Conservation (phyloP, 2,888 invertebrate genomes). For the Blastobasis lacticolella region DNA sequence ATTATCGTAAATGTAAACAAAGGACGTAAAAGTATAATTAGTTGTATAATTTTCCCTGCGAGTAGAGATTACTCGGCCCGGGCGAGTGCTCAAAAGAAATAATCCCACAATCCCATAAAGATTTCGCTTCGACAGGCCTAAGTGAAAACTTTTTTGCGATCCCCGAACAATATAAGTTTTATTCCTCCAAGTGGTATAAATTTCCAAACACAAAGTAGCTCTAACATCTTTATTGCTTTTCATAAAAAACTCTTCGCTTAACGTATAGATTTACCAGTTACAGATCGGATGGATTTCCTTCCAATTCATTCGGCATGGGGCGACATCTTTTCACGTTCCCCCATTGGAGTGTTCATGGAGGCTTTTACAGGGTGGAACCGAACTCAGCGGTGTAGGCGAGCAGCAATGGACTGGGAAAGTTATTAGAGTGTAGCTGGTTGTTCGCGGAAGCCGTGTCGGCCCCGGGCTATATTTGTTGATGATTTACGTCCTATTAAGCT, state of each 20-base stretch:
- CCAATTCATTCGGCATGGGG: constrained; percentile 20
- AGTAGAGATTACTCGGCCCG: constrained; percentile 31
- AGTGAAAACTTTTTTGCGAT: constrained; percentile 69
- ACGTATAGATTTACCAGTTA: constrained; percentile 55
- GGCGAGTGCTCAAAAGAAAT: constrained; percentile 46
- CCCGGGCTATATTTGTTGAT: constrained; percentile 12
- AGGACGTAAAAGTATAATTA: constrained; percentile 28
- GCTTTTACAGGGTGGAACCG: constrained; percentile 18
- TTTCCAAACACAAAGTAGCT: constrained; percentile 71
- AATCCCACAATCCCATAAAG: constrained; percentile 66
- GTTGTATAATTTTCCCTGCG: constrained; percentile 37
- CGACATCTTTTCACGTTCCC: constrained; percentile 34
- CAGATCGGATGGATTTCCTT: constrained; percentile 43
- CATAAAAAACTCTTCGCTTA: constrained; percentile 61
- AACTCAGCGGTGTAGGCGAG: constrained; percentile 13
- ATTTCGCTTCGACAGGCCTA: constrained; percentile 63
- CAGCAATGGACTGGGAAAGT: constrained; percentile 20
- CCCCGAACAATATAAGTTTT: constrained; percentile 71
- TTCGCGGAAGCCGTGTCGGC: constrained; percentile 2
- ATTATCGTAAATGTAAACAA: not conserved
- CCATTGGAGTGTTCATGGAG: constrained; percentile 27
- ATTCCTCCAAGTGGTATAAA: constrained; percentile 70
- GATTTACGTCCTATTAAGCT: constrained; percentile 16
- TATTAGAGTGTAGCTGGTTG: not conserved
- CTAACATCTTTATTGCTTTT: constrained; percentile 72